A percentile compares a stretch with the other conserved stretches of the same genome.
Evolutionary conservation across 2,888 invertebrate species (phyloP).

Genomic region (Hemithea aestivaria): DNA sequence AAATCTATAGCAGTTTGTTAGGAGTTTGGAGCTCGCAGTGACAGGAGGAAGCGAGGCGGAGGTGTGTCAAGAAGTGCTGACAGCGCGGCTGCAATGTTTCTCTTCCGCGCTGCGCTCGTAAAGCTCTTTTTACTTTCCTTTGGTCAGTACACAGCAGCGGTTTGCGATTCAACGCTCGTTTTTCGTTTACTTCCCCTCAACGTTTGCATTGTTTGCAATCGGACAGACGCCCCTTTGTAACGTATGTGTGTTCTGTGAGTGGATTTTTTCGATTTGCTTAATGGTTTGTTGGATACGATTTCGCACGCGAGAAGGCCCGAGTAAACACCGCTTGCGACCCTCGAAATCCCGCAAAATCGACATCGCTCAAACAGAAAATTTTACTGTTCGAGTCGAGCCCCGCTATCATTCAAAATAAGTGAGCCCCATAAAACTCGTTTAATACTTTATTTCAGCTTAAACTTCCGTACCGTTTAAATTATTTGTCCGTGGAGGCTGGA

Average conservation of each 20-base stretch:
- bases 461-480: conserved; percentile 72
- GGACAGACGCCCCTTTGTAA: conserved; percentile 48
- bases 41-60: conserved; percentile 9
- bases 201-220: conserved; percentile 55
- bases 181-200: conserved; percentile 55
- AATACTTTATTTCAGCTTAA: conserved; percentile 74
- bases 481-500: conserved; percentile 70
- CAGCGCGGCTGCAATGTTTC: conserved; percentile 37
- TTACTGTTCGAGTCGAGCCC: conserved; percentile 58
- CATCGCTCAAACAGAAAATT: conserved; percentile 57
- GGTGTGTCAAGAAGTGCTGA: conserved; percentile 50
- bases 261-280: conserved; percentile 46
- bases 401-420: conserved; percentile 66
- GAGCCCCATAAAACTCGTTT: conserved; percentile 65
- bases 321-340: conserved; percentile 19
- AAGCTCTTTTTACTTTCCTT: conserved; percentile 37
- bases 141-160: conserved; percentile 37
- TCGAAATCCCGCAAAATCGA: conserved; percentile 32
- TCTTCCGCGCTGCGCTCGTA: conserved; percentile 18
- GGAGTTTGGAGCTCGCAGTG: conserved; percentile 38
- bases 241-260: conserved; percentile 37
- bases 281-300: conserved; percentile 43
- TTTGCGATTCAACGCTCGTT: conserved; percentile 56
- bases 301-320: conserved; percentile 19
- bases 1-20: conserved; percentile 51